Conservation (phyloP, 2,888 invertebrate genomes). For the Camponotus fellah region DNA sequence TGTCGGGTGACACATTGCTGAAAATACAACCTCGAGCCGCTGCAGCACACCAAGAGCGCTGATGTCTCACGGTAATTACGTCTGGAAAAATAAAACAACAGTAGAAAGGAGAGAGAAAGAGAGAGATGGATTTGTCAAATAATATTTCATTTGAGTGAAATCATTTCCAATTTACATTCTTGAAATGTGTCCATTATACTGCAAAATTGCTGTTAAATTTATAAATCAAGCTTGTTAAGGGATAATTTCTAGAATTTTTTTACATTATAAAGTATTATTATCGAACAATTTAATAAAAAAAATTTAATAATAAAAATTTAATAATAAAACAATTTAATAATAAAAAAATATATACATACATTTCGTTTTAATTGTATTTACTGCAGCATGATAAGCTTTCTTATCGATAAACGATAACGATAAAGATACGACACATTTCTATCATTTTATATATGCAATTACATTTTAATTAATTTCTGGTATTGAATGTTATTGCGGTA, state of each 20-base stretch:
- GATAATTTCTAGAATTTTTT: conserved; percentile 1
- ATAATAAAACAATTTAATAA: neutral
- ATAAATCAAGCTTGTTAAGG: neutral
- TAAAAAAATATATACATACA: neutral
- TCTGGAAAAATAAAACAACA: neutral
- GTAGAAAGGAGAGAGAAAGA: neutral
- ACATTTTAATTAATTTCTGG: conserved; percentile 41
- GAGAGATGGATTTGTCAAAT: neutral
- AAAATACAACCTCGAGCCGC: conserved; percentile 74
- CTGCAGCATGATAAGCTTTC: neutral
- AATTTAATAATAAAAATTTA: too few relatives aligned
- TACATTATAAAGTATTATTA: neutral
- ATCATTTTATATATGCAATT: conserved; percentile 25
- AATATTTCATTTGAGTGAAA: too few relatives aligned
- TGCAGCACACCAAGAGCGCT: conserved; percentile 46
- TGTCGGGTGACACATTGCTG: conserved; percentile 78
- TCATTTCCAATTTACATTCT: too few relatives aligned
- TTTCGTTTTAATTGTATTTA: neutral
- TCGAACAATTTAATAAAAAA: neutral
- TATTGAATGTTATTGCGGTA: conserved; percentile 22
- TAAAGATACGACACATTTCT: neutral
- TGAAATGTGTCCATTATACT: too few relatives aligned
- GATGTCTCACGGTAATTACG: conserved; percentile 67
- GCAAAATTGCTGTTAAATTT: too few relatives aligned
- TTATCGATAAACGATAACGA: neutral